Conservation (phyloP, 2,113 vertebrate genomes). For the Morone saxatilis region DNA sequence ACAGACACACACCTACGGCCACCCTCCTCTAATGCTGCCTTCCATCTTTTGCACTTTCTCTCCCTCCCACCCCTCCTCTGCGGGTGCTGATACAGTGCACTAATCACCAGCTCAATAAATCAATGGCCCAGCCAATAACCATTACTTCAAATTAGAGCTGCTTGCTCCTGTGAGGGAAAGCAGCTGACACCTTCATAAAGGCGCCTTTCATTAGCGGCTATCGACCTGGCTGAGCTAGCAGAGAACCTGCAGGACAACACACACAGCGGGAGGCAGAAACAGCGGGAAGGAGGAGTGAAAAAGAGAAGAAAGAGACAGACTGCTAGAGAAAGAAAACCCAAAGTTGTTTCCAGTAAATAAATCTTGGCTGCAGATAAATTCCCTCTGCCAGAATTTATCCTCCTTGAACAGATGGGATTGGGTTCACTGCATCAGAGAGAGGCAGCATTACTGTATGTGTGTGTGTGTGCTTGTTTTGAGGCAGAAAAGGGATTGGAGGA, state of each 20-base stretch:
- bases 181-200: constrained; percentile 78
- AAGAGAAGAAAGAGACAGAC: constrained; percentile 34
- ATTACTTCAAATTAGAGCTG: constrained; percentile 74
- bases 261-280: constrained; percentile 9
- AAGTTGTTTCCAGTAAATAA: constrained; percentile 78
- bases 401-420: constrained; percentile 71
- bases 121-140: constrained; percentile 70
- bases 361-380: constrained; percentile 71
- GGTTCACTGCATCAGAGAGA: constrained; percentile 54
- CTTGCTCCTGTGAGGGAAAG: constrained; percentile 60
- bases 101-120: constrained; percentile 74
- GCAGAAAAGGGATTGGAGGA: constrained; percentile 31
- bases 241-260: constrained; percentile 51
- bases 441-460: constrained; percentile 40
- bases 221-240: constrained; percentile 60
- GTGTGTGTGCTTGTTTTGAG: constrained; percentile 33
- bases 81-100: constrained; percentile 61
- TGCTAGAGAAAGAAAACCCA: constrained; percentile 49
- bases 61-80: neutral
- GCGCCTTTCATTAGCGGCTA: constrained; percentile 71
- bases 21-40: neutral
- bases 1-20: neutral
- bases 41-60: constrained; percentile 8
- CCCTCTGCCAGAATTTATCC: constrained; percentile 63
- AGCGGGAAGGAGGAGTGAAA: constrained; percentile 16